These are phyloP conservation scores for Heliconius himera DNA, from an alignment of 1,140 invertebrate genomes.

Conservation along the genomic window DNA sequence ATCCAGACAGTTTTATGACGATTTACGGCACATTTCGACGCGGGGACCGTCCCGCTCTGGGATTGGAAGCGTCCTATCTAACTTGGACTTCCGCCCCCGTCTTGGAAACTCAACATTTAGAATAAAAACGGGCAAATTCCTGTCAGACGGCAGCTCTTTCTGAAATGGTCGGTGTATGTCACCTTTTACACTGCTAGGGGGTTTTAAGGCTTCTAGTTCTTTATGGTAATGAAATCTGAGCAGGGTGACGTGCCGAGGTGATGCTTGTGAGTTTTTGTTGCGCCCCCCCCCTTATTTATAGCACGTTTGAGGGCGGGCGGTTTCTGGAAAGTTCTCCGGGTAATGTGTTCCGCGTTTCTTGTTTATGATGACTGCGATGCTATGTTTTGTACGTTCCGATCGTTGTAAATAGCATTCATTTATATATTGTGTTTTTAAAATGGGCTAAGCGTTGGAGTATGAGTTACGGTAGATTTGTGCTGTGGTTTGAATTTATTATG, in stretches of 20 bases:
- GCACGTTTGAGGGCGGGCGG: conserved; percentile 72
- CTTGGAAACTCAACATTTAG: conserved; percentile 24
- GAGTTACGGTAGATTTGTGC: not conserved
- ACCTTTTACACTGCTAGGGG: conserved; percentile 78
- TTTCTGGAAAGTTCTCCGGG: conserved; percentile 64
- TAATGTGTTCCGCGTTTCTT: conserved; percentile 65
- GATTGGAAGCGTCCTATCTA: conserved; percentile 61
- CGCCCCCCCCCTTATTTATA: conserved; percentile 79
- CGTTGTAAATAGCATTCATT: conserved; percentile 9
- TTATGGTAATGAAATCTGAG: conserved; percentile 82
- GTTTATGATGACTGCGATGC: conserved; percentile 53
- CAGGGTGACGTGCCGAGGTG: conserved; percentile 78
- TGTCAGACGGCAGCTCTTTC: conserved; percentile 40
- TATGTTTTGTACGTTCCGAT: conserved; percentile 34
- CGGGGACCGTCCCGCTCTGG: conserved; percentile 78
- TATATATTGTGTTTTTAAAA: not conserved
- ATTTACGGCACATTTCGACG: conserved; percentile 85
- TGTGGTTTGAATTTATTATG: not conserved
- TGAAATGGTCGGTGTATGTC: conserved; percentile 66
- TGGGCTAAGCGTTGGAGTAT: not conserved
- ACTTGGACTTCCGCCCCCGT: conserved; percentile 47
- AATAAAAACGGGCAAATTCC: conserved; percentile 30
- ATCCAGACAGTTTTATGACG: conserved; percentile 87
- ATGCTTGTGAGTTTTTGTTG: conserved; percentile 79
- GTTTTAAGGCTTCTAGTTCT: conserved; percentile 80